These are phyloP conservation scores for Lepidurus arcticus DNA, from an alignment of 1,140 invertebrate genomes.

Conservation along the genomic window DNA sequence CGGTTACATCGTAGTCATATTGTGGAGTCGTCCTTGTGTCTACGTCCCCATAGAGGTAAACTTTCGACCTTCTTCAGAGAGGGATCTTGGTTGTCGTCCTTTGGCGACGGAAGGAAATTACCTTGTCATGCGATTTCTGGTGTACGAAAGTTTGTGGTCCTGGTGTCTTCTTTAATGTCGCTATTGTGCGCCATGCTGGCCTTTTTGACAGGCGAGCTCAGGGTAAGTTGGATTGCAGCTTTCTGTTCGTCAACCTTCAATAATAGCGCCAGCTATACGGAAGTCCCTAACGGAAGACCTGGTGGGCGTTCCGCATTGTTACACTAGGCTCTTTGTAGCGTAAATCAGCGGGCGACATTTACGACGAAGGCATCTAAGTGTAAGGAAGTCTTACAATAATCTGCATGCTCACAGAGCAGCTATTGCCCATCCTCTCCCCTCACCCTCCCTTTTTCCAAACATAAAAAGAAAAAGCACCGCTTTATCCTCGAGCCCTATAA, in stretches of 20 bases:
- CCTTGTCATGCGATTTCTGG: no score
- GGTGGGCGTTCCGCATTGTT: slow-evolving; percentile 20
- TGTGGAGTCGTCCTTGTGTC: no score
- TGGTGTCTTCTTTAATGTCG: neutral
- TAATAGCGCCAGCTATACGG: slow-evolving; percentile 5
- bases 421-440: neutral
- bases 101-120: no score
- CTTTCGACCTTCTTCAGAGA: no score
- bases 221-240: neutral
- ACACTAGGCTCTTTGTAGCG: slow-evolving; percentile 21
- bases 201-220: neutral
- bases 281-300: slow-evolving; percentile 7
- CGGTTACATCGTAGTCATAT: no score
- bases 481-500: slow-evolving; percentile 1
- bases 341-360: slow-evolving; percentile 21
- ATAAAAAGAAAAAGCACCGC: neutral
- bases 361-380: slow-evolving; percentile 14
- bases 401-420: neutral
- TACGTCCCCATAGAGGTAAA: no score
- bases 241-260: slow-evolving; percentile 18
- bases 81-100: no score
- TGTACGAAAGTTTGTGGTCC: neutral
- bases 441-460: neutral
- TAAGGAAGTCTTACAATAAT: slow-evolving; percentile 22
- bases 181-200: neutral